Conservation (phyloP, 2,113 vertebrate genomes). For the Marcusenius ussheri region DNA sequence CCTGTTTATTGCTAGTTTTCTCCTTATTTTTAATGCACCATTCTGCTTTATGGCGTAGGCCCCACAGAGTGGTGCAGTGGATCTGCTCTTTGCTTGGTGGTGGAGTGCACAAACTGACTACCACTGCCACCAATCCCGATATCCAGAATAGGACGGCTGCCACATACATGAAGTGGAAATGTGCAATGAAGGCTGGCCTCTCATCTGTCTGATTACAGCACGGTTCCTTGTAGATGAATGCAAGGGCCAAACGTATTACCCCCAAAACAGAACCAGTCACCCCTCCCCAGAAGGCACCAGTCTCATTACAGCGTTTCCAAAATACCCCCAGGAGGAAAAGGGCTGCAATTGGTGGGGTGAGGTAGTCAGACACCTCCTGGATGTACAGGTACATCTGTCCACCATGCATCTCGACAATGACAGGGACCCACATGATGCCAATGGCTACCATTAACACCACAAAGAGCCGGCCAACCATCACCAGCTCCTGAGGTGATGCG, state of each 20-base stretch:
- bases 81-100: constrained; percentile 77
- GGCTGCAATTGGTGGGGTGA: constrained; percentile 88
- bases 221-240: constrained; percentile 83
- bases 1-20: constrained; percentile 62
- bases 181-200: constrained; percentile 75
- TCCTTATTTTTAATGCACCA: constrained; percentile 49
- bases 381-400: constrained; percentile 98
- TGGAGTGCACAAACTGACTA: constrained; percentile 81
- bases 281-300: constrained; percentile 87
- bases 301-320: constrained; percentile 92
- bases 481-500: constrained; percentile 78
- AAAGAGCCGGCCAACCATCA: constrained; percentile 84
- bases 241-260: constrained; percentile 69
- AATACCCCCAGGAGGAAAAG: constrained; percentile 91
- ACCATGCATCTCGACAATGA: constrained; percentile 96
- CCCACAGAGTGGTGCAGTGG: constrained; percentile 83
- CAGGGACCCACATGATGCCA: constrained; percentile 96
- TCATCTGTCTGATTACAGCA: constrained; percentile 82
- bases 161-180: constrained; percentile 92
- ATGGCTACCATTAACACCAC: constrained; percentile 87
- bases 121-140: constrained; percentile 73
- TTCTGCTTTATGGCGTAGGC: constrained; percentile 51
- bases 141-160: constrained; percentile 87
- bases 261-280: constrained; percentile 82
- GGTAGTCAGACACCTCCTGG: constrained; percentile 91